Conservation (phyloP, 2,888 invertebrate species). For the Oeneis ivallda region DNA sequence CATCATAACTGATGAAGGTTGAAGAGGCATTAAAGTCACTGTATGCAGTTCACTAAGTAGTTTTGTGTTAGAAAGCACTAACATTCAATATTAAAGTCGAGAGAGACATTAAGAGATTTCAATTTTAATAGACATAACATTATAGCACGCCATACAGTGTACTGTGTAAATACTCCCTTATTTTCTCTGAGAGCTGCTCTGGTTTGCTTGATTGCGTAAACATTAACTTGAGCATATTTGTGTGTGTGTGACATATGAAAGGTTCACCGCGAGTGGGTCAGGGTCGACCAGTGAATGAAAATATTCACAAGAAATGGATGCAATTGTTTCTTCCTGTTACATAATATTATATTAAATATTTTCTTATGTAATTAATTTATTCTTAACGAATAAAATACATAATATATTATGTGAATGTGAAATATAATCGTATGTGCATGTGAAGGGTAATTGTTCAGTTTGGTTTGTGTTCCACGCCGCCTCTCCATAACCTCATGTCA, state of each 20-base stretch:
- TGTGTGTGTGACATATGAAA: neutral
- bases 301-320: neutral
- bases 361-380: neutral
- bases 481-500: neutral
- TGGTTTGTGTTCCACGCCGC: neutral
- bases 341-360: neutral
- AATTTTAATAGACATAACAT: too few species aligned
- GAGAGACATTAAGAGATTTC: too few species aligned
- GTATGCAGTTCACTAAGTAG: too few species aligned
- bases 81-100: too few species aligned
- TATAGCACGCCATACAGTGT: neutral
- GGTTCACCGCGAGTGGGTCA: constrained; percentile 11
- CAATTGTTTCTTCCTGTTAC: constrained; percentile 7
- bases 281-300: neutral
- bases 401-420: too few species aligned
- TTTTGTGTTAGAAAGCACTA: too few species aligned
- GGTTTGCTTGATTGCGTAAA: constrained; percentile 15
- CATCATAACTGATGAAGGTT: too few species aligned
- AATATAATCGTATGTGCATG: too few species aligned
- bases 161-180: neutral
- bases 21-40: too few species aligned
- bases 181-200: constrained; percentile 1
- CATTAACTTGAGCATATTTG: neutral
- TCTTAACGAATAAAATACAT: neutral
- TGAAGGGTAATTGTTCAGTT: neutral